Conservation (phyloP, 1,140 invertebrate species). For the Goniozus legneri region DNA sequence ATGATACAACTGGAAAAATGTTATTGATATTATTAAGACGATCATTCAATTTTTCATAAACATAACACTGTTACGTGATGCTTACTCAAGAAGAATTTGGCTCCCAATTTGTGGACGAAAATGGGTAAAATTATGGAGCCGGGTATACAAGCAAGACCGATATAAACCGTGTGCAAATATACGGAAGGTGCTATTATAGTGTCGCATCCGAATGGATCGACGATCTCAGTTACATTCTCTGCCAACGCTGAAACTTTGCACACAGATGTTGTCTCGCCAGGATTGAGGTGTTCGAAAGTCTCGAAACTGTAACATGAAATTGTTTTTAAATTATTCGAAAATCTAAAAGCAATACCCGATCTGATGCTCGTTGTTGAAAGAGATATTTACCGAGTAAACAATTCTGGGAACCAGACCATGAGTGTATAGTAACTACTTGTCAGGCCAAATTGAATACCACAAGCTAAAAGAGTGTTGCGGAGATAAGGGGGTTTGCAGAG, state of each 20-base stretch:
- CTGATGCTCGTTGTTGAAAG: too few relatives aligned
- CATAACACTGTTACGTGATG: conserved; percentile 16
- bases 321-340: too few relatives aligned
- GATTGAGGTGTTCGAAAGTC: conserved; percentile 63
- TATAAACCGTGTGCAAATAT: conserved; percentile 68
- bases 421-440: conserved; percentile 78
- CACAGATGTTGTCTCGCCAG: conserved; percentile 63
- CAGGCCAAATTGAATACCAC: conserved; percentile 70
- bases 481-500: conserved; percentile 67
- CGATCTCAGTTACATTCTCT: conserved; percentile 35
- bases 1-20: conserved; percentile 64
- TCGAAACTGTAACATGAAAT: conserved; percentile 74
- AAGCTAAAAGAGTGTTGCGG: conserved; percentile 68
- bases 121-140: conserved; percentile 69
- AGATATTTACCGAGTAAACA: conserved; percentile 56
- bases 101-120: conserved; percentile 68
- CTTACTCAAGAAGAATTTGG: conserved; percentile 72
- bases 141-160: conserved; percentile 70
- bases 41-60: conserved; percentile 14
- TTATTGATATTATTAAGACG: background rate
- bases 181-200: conserved; percentile 60
- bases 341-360: background rate
- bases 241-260: conserved; percentile 65
- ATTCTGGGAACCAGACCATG: conserved; percentile 81
- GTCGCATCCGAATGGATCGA: conserved; percentile 37